Evolutionary conservation across 2,113 vertebrate species (phyloP).

Genomic region (Pao palembangensis): DNA sequence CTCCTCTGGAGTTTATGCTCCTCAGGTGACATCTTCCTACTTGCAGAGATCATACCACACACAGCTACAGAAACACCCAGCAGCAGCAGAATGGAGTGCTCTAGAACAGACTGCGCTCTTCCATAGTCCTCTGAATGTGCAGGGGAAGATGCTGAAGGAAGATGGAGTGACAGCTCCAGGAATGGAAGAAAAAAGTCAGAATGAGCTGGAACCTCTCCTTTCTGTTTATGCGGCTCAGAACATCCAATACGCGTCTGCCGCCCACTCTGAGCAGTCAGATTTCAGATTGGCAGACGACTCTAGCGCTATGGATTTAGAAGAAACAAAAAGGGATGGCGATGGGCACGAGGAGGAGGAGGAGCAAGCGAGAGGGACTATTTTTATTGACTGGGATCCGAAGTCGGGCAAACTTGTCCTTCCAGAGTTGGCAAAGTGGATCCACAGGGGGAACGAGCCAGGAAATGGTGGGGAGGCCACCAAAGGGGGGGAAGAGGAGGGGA

Average conservation of each 20-base stretch:
- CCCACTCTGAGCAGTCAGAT: background rate
- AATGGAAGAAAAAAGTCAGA: background rate
- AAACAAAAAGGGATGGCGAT: background rate
- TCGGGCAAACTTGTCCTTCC: slow-evolving; percentile 18
- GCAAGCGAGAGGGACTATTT: slow-evolving; percentile 3
- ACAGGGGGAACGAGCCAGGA: background rate
- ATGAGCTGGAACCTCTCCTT: slow-evolving; percentile 18
- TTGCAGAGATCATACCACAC: background rate
- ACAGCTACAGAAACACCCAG: background rate
- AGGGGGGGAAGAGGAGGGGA: background rate
- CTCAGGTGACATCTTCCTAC: slow-evolving; percentile 4
- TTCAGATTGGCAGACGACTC: slow-evolving; percentile 19
- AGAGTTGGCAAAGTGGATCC: background rate
- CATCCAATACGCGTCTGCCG: background rate
- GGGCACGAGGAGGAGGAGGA: background rate
- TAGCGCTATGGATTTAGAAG: background rate
- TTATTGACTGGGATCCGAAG: slow-evolving; percentile 19
- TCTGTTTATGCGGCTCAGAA: slow-evolving; percentile 24
- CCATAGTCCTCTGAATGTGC: background rate
- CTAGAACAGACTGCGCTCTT: slow-evolving; percentile 1
- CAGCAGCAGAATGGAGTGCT: background rate
- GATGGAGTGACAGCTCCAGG: background rate
- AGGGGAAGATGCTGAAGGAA: background rate
- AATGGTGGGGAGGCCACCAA: background rate
- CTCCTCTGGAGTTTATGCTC: background rate